Evolutionary conservation across 2,113 vertebrate species (phyloP), one percentile per base, ranked within the genome.

Genomic region (Chionomys nivalis): DNA sequence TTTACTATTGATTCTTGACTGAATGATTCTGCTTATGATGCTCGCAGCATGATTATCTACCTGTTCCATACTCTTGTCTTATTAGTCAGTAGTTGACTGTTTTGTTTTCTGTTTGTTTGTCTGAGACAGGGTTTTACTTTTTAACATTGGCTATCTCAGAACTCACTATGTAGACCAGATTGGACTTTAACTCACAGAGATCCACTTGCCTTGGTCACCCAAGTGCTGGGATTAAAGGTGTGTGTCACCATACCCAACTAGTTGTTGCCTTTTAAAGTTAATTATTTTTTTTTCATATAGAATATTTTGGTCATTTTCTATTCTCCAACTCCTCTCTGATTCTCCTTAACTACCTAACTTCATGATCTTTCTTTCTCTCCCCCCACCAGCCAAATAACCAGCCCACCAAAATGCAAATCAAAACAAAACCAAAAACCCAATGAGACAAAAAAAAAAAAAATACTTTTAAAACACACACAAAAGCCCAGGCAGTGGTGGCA

Each of bases 31-130:
- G 91, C 73, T 70, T 89, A 44, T 95, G 52, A 66, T 75, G 16
- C 39, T 75, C 72, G 5, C n/a, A 94, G 55, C 90, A 88, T 94
- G 55, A 82, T 89, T 72, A 31, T 94, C 93, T 96, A 79, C n/a
- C 24, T 89, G 10, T 61, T 49, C 5, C 3, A 39, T 26, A 70
- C 7, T 49, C 42, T 23, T 79, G 47, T 49, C 26, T 85, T 90
- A 75, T 26, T 49, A 52, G 33, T 96, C 36, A 81, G 23, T 36
- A 86, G 31, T 76, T 52, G 42, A 91, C n/a, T 81, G 42, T 88
- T 96, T 90, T 26, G 24, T 76, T 28, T 76, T 77, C 31, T 77
- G 75, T 28, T 49, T 78, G 31, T 21, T 79, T 79, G 47, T 36
- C 36, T 81, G 52, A 14, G 23, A 14, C 79, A 82, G 21, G 55